These are phyloP conservation scores for Apostichopus japonicus DNA, from an alignment of 35 echinoderm and acorn worm genomes.

Conservation along the genomic window DNA sequence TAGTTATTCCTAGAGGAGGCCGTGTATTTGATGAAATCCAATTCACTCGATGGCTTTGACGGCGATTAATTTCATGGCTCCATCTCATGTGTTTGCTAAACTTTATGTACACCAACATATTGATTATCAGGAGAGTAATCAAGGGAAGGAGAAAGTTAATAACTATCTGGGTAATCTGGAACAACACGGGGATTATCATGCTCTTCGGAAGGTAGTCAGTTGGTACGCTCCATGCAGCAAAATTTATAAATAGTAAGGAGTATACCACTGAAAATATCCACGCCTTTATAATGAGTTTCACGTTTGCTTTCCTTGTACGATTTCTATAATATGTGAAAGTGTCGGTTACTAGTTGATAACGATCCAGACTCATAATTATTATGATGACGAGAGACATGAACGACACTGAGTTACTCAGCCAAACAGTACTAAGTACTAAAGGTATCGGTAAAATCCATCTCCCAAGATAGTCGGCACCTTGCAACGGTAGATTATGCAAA, in stretches of 20 bases:
- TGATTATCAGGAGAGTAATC: not conserved
- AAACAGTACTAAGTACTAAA: not conserved
- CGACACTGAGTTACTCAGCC: not conserved
- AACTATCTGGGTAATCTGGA: not conserved
- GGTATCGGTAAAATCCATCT: not conserved
- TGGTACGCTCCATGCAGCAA: not conserved
- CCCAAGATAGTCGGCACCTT: not conserved
- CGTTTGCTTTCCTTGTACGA: not conserved
- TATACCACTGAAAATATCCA: not conserved
- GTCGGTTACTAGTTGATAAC: constrained; percentile 2
- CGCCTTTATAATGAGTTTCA: not conserved
- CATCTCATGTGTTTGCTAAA: constrained; percentile 19
- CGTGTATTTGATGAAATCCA: too few species aligned
- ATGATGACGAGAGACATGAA: not conserved
- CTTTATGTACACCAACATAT: not conserved
- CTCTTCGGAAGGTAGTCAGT: not conserved
- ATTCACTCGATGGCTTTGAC: too few species aligned
- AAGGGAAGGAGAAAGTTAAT: constrained; percentile 11
- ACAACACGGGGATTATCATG: too few species aligned
- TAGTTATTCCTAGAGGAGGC: too few species aligned
- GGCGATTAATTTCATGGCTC: not conserved
- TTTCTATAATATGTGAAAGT: not conserved
- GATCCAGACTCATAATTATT: constrained; percentile 27
- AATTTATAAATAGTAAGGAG: not conserved
- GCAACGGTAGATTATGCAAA: not conserved